phyloP scores from a whole-genome alignment of 2,888 invertebrate species.

The Amphipoea oculea region DNA sequence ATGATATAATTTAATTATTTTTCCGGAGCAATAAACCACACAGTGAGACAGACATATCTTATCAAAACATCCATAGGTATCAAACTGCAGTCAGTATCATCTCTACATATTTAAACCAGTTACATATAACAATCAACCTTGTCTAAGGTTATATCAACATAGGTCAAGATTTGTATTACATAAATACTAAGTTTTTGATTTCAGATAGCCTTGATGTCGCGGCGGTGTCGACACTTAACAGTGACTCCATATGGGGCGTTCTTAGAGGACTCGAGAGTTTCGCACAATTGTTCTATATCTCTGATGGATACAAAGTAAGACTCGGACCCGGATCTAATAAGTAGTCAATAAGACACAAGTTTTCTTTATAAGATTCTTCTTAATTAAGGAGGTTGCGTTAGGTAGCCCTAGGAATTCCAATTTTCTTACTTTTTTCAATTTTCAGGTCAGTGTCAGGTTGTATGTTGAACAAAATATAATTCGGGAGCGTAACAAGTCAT shows the following conservation, averaged over 20 bases:
- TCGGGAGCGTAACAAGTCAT: no score
- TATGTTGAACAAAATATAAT: neutral
- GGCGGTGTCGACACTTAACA: conserved; percentile 66
- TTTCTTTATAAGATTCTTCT: neutral
- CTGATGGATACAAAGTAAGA: conserved; percentile 73
- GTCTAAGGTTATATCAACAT: conserved; percentile 5
- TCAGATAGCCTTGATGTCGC: conserved; percentile 79
- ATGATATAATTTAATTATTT: neutral
- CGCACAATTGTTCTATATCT: conserved; percentile 68
- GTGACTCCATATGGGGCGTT: conserved; percentile 94
- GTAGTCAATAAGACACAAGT: neutral
- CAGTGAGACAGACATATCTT: no score
- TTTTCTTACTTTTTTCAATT: no score
- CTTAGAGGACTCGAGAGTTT: conserved; percentile 20
- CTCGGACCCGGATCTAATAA: neutral
- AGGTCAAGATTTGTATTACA: conserved; percentile 4
- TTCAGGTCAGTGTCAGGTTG: no score
- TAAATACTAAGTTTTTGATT: conserved; percentile 49
- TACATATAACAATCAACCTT: neutral
- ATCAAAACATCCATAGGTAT: neutral
- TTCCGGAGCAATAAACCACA: neutral
- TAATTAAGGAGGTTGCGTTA: neutral
- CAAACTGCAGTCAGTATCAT: conserved; percentile 6
- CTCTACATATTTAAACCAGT: neutral
- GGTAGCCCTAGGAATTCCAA: neutral